Base-by-base conservation (phyloP, 92 coral and sea anemone species). In the Ricordea florida region DNA sequence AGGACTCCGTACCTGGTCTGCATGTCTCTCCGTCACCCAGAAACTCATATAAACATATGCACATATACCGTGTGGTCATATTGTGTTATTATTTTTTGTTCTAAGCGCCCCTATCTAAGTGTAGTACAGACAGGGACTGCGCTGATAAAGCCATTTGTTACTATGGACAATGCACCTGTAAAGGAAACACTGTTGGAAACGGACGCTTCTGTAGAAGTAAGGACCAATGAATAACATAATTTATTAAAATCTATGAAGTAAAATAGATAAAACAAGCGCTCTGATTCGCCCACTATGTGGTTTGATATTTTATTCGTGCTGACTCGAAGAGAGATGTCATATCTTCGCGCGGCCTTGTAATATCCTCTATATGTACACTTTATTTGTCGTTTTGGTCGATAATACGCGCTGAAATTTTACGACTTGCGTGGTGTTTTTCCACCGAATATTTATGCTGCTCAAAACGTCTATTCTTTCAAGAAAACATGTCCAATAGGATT, bases 21-120 rank as follows among this genome's bases (percentile, higher is more conserved):
- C 76, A 68, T n/a, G 16, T 68, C 10, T 68, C 76, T 3, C 76
- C 76, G 62, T 68, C 22, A 15, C 62, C 62, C 2, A 5, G 25
- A 24, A 67, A n/a, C 55, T 16, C 28, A n/a, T 26, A 47, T 47
- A 18, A 47, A 5, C 55, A 1, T 47, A 10, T 1, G 6, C 1
- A 44, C 15, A 8, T 44, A 15, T 7, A 7, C 15, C 18, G 10
- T 24, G 10, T 8, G 15, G 20, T 14, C 15, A 16, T 0, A 5
- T 0, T 13, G 5, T 10, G 18, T 44, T 16, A 10, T 44, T 44
- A 3, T 44, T 42, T 62, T 2, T 1, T 24, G 2, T 48, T 15
- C 11, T 10, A 37, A 69, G 77, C 40, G 10, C 63, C 51, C 0
- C 17, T 38, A 3, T 52, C 52, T 17, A 50, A 18, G 30, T 69